Evolutionary conservation across 2,888 invertebrate genomes (phyloP), one percentile per base, ranked within the genome.

Genomic region (Eupithecia inturbata): DNA sequence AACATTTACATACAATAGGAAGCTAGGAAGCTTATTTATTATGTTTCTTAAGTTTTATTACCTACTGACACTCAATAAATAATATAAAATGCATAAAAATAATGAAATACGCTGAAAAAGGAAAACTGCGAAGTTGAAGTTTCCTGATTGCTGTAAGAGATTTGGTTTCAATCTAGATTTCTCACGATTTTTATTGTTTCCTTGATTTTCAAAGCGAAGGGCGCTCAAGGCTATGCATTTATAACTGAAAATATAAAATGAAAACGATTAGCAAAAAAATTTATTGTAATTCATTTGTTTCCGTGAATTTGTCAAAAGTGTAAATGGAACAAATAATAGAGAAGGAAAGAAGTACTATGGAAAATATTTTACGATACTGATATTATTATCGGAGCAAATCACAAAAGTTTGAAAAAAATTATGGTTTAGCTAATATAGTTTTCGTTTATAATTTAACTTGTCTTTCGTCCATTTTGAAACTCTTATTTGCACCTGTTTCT

Each of bases 121-220:
- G 33, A n/a, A n/a, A 31, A 64, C 22, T 12, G 36, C 63, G 14
- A 39, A 26, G 6, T 12, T 31, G 3, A 1, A 39, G 14, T 39
- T 26, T 66, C 66, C 66, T 66, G n/a, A 39, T 66, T 39, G 39
- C 39, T 39, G 9, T 33, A 39, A 12, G 28, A 64, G 36, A 64
- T n/a, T 31, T 14, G n/a, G 12, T 36, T 66, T 66, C 36, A 66
- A 39, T 66, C 39, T 66, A 22, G 6, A 39, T 66, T 22, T 64
- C 14, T 66, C 66, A 66, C 66, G 66, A 39, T 26, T 26, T 10
- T 39, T 14, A 66, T 39, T 36, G 36, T 36, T 66, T 66, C 16
- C 36, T 41, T 22, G n/a, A 39, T 39, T 39, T 41, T 66, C 22
- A 36, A 36, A 31, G 36, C 22, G 64, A 64, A 36, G 6, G 64